A percentile compares a stretch with the other conserved stretches of the same genome.
Conservation (phyloP, 2,113 vertebrate genomes). For the Accipiter virgatus region DNA sequence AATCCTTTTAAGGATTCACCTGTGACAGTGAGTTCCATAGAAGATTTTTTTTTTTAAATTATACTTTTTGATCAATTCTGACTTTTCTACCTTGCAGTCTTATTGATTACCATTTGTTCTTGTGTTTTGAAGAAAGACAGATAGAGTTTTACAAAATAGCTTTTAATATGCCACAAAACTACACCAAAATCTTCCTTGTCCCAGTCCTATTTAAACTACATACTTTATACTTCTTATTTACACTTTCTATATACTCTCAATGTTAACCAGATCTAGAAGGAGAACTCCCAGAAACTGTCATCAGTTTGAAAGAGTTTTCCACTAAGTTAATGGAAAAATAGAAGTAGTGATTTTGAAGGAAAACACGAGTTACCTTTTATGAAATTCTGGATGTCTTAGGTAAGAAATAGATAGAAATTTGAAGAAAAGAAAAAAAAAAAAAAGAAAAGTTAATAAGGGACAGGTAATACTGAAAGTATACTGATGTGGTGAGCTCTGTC, state of each 20-base stretch:
- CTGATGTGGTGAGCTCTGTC: background rate
- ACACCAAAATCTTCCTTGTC: background rate
- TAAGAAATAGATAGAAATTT: background rate
- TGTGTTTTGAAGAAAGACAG: background rate
- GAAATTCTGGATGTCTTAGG: background rate
- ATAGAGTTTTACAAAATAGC: background rate
- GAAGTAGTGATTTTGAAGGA: background rate
- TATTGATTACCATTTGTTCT: background rate
- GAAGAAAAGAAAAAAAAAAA: background rate
- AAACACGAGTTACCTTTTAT: accelerated
- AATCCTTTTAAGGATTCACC: background rate
- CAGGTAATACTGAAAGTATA: background rate
- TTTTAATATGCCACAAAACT: background rate
- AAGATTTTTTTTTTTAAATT: background rate
- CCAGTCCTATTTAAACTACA: background rate
- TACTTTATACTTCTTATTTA: background rate
- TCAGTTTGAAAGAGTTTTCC: background rate
- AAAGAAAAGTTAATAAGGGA: background rate
- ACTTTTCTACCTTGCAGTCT: background rate
- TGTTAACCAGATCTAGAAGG: background rate
- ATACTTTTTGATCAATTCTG: background rate
- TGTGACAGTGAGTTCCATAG: background rate
- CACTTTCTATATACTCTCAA: background rate
- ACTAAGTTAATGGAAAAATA: background rate
- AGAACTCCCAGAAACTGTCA: background rate